These are phyloP conservation scores for Cathartes aura DNA, from an alignment of 2,113 vertebrate genomes.

Conservation along the genomic window DNA sequence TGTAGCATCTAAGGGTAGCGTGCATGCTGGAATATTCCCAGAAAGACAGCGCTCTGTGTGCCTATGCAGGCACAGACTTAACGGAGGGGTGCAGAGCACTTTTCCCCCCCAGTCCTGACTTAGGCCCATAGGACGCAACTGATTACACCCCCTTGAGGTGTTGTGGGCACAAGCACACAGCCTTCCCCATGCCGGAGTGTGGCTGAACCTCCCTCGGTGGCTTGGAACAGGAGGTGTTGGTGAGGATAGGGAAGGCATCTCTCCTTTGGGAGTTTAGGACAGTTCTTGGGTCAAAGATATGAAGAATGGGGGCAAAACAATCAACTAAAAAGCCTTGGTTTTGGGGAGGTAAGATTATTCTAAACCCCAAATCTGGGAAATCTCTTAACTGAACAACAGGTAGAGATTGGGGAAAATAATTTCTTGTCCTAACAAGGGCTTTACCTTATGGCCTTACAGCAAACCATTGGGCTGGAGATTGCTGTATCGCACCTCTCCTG, in stretches of 20 bases:
- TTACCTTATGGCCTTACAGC: background rate
- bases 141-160: background rate
- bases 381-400: background rate
- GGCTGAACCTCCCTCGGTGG: background rate
- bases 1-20: too few species aligned
- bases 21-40: background rate
- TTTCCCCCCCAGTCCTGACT: background rate
- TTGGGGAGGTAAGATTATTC: background rate
- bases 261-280: background rate
- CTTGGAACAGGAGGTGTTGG: background rate
- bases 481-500: background rate
- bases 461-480: background rate
- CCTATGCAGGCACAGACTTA: background rate
- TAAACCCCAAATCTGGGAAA: background rate
- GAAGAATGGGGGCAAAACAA: background rate
- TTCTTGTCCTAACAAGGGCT: background rate
- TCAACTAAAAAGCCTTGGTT: background rate
- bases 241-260: background rate
- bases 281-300: background rate
- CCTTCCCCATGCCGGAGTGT: fast-evolving
- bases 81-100: background rate
- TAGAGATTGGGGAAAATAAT: background rate
- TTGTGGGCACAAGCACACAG: background rate
- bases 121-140: background rate
- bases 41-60: background rate